Base-by-base conservation (phyloP, 2,888 invertebrate genomes). In the Ophion costatus region DNA sequence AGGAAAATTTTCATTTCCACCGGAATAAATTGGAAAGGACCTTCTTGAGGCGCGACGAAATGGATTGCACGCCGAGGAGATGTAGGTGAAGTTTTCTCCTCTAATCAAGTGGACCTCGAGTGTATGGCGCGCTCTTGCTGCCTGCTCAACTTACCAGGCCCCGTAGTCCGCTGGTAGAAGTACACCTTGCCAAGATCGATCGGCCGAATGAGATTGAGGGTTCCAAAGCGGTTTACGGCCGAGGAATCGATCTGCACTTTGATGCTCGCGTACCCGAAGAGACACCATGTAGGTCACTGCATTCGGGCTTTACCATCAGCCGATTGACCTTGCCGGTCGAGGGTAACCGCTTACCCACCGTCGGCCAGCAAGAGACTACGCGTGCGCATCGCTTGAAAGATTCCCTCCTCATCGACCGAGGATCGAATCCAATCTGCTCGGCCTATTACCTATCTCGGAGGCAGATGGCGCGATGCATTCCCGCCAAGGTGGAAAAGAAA, bases 21-120 rank as follows among this genome's bases (percentile, higher is more conserved):
- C 11, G 45, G 71, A 81, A 82, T 71, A 78, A 86, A 83, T 83
- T 84, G 73, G 2, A n/a, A 75, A 75, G 80, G 70, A 82, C 22
- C 70, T 59, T 80, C 64, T 76, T 33, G 56, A 11, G 24, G 33
- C 51, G n/a, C 57, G 1, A 7, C 33, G 42, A 42, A 75, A 79
- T 75, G 42, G 57, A 45, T 29, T 56, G 51, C 64, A 70, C 7
- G 70, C 79, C 11, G 24, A 7, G 56, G 61, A 57, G 78, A 71
- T 66, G 78, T 76, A 76, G 75, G 56, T 64, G 73, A 85, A 80
- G 71, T 82, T 85, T 76, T 63, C 14, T 51, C 11, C 51, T 51
- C 51, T 38, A 38, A 63, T 42, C 45, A 29, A 45, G 56, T 74
- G 77, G 59, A 69, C 64, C 59, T 45, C 11, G 11, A 74, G 80